These are phyloP conservation scores for Vulpes ferrilata DNA, from an alignment of 2,113 vertebrate species.

Conservation along the genomic window DNA sequence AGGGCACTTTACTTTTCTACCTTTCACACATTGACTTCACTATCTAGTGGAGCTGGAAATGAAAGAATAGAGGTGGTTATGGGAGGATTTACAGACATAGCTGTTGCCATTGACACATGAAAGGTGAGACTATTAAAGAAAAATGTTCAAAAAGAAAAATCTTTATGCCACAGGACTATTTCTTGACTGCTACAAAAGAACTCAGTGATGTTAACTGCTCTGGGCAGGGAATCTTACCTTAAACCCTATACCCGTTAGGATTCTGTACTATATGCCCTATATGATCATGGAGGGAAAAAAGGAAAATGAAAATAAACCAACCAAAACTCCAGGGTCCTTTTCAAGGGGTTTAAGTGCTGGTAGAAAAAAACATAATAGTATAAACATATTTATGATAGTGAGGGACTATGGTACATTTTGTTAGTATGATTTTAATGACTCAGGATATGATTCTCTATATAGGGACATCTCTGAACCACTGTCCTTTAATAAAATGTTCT, in stretches of 20 bases:
- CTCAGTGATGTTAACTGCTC: neutral
- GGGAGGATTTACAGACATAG: neutral
- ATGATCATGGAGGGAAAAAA: neutral
- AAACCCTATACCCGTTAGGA: neutral
- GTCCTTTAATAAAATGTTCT: constrained; percentile 28
- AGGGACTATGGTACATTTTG: neutral
- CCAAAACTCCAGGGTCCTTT: neutral
- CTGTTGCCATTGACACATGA: neutral
- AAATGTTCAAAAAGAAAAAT: neutral
- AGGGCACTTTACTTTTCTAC: neutral
- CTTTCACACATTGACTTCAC: neutral
- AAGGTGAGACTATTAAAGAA: neutral
- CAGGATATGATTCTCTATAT: neutral
- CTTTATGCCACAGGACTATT: neutral
- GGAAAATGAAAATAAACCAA: constrained; percentile 8
- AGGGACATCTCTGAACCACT: neutral
- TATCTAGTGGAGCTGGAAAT: neutral
- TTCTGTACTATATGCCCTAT: neutral
- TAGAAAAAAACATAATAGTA: neutral
- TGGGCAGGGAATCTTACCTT: neutral
- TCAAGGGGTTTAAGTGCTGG: neutral
- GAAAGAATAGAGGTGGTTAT: neutral
- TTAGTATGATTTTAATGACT: neutral
- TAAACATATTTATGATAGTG: neutral
- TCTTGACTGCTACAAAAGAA: neutral